Base-by-base conservation (phyloP, 1,140 invertebrate genomes). In the Pogonomyrmex californicus region DNA sequence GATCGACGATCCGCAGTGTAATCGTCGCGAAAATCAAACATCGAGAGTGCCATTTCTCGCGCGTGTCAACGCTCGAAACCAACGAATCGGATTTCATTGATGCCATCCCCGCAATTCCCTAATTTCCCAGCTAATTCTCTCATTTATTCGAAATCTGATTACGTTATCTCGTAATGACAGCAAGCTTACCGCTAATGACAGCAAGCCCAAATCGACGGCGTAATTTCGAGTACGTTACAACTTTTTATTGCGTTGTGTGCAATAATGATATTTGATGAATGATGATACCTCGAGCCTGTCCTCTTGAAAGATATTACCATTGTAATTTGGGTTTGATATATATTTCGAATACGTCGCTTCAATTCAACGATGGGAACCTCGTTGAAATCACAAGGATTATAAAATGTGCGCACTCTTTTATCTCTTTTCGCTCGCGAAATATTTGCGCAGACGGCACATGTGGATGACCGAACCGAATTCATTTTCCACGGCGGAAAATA, bases 121-220 rank as follows among this genome's bases (percentile, higher is more conserved):
- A 88, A 88, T 88, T 88, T 38, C 66, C 56, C 68, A 51, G 17
- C 30, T 87, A 88, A 87, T 82, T 81, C 63, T 79, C 68, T 87
- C 85, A 82, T 87, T 88, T 88, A 86, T 87, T 75, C 62, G 87
- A 76, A 66, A 68, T n/a, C 56, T 54, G 54, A 87, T 23, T 86
- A 51, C 47, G 76, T 78, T 83, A 65, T 76, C 81, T 83, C 79
- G 65, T 63, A 86, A 82, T 78, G 58, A 65, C 70, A 65, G 73
- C 5, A n/a, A 66, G 62, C 62, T 82, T 58, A 58, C 71, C 75
- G 51, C 73, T 65, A 44, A 56, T 44, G 51, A 54, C n/a, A n/a
- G n/a, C 63, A n/a, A 17, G 12, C 5, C 41, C 60, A 47, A 23
- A 83, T 83, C 54, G 54, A 60, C 68, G 70, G 23, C 7, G 17